Evolutionary conservation across 2,113 vertebrate species (phyloP).

Genomic region (Leucopternis melanops): DNA sequence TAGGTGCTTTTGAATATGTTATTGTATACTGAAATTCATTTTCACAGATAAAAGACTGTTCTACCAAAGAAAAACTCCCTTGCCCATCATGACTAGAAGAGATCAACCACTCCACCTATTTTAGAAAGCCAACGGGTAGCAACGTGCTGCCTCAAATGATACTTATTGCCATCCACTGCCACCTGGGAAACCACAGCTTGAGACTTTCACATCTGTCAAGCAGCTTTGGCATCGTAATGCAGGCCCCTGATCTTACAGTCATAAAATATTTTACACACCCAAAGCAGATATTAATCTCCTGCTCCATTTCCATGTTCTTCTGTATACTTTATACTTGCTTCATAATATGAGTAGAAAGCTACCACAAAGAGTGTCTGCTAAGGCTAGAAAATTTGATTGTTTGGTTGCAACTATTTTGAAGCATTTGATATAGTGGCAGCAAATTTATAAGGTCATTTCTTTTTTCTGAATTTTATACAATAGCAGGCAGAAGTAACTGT

Average conservation of each 20-base stretch:
- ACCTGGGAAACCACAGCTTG: slow-evolving; percentile 10
- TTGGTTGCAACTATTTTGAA: slow-evolving; percentile 22
- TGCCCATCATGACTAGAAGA: not conserved
- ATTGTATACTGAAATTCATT: not conserved
- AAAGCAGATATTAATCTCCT: not conserved
- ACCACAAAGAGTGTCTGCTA: not conserved
- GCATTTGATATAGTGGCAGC: not conserved
- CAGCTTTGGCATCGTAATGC: not conserved
- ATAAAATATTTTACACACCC: slow-evolving; percentile 9
- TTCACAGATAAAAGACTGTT: not conserved
- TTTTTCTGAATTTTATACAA: not conserved
- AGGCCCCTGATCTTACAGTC: not conserved
- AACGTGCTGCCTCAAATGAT: not conserved
- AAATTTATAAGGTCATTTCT: not conserved
- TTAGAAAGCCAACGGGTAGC: not conserved
- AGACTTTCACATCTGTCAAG: slow-evolving; percentile 17
- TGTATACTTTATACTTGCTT: not conserved
- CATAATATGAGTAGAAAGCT: not conserved
- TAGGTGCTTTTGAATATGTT: not conserved
- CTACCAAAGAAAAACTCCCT: not conserved
- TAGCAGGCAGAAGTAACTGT: not conserved
- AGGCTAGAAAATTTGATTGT: not conserved
- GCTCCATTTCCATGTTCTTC: not conserved
- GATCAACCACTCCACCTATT: not conserved
- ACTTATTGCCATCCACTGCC: not conserved